Percentiles rank a stretch among this genome's conserved stretches.
Evolutionary conservation across 2,797 vertebrate genomes (phyloP).

Genomic region (Peromyscus melanophrys): DNA sequence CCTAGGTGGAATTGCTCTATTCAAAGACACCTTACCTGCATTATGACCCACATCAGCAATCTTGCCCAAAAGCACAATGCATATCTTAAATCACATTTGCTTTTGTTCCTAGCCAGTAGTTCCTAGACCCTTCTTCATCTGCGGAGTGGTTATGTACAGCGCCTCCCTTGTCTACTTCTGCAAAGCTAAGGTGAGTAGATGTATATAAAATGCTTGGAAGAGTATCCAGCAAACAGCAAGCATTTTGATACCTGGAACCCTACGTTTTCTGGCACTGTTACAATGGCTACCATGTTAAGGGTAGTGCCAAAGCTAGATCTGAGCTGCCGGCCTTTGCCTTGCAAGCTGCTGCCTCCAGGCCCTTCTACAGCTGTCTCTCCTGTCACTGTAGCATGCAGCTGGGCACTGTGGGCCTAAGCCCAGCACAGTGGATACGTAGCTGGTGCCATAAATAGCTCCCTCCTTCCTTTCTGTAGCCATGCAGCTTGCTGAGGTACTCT

Average conservation of each 20-base stretch:
- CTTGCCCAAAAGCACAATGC: not conserved
- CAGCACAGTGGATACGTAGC: not conserved
- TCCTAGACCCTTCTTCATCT: not conserved
- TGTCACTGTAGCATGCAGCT: not conserved
- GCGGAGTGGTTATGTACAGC: not conserved
- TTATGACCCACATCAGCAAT: not conserved
- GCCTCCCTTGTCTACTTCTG: not conserved
- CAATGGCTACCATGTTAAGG: not conserved
- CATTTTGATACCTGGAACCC: not conserved
- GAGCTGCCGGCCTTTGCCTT: not conserved
- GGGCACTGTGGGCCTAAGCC: too few relatives aligned
- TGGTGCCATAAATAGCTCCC: not conserved
- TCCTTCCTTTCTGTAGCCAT: not conserved
- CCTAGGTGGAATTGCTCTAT: not conserved
- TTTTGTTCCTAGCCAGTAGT: not conserved
- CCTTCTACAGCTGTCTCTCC: too few relatives aligned
- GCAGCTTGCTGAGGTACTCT: accelerated
- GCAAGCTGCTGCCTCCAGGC: not conserved
- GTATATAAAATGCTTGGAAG: not conserved
- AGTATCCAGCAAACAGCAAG: not conserved
- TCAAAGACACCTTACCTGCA: not conserved
- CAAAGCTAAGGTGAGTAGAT: not conserved
- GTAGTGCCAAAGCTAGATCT: not conserved
- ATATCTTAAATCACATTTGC: not conserved
- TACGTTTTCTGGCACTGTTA: not conserved